Evolutionary conservation across 2,888 invertebrate genomes (phyloP).

Genomic region (Microplitis deprimator): DNA sequence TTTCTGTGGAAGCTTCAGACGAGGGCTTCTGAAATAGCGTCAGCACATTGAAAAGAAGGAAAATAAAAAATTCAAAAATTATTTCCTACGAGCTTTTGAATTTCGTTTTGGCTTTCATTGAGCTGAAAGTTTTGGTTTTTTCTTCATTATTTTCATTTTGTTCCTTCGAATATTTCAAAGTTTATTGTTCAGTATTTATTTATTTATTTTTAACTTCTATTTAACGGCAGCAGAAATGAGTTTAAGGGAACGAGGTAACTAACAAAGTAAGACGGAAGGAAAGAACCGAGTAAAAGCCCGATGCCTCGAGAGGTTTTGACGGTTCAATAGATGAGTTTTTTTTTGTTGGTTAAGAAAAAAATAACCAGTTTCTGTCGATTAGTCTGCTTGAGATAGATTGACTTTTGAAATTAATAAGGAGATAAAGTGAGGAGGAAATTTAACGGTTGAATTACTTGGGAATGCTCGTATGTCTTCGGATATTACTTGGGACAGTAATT

Average conservation of each 20-base stretch:
- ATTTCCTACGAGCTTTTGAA: too few relatives aligned
- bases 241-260: neutral
- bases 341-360: neutral
- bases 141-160: too few relatives aligned
- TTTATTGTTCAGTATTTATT: too few relatives aligned
- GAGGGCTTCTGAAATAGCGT: too few relatives aligned
- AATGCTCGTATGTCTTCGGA: constrained; percentile 30
- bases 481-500: constrained; percentile 39
- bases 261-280: neutral
- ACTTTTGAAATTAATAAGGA: constrained; percentile 36
- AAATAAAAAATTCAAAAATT: too few relatives aligned
- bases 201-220: too few relatives aligned
- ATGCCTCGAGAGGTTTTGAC: neutral
- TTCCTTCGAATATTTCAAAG: too few relatives aligned
- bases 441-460: constrained; percentile 9
- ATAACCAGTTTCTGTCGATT: neutral
- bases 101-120: too few relatives aligned
- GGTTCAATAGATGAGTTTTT: neutral
- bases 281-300: neutral
- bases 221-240: neutral
- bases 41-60: too few relatives aligned
- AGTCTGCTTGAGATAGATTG: neutral
- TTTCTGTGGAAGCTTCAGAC: too few relatives aligned
- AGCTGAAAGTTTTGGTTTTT: too few relatives aligned
- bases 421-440: constrained; percentile 33